Evolutionary conservation across 2,888 invertebrate genomes (phyloP), one percentile per base, ranked within the genome.

Genomic region (Euplagia quadripunctaria): DNA sequence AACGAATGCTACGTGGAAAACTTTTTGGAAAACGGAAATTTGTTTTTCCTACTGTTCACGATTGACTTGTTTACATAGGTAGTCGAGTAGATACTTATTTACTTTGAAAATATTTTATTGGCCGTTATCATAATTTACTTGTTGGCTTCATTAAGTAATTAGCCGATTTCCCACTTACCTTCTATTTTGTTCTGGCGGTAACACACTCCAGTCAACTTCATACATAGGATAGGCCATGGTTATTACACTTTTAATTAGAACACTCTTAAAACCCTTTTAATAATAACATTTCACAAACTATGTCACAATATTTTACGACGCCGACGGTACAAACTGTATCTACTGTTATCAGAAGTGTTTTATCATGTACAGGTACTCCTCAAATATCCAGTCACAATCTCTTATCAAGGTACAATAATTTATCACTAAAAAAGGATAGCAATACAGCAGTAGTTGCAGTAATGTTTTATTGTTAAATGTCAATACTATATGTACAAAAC

Each of bases 101-200:
- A 70, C 72, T 68, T 76, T 74, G 49, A 76, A 63, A 79, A 66
- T 69, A 71, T 70, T 81, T 77, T 61, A 75, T 69, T 64, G 74
- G 51, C 41, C 64, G 67, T 68, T 75, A 78, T 76, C 78, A 77
- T 78, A 75, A 78, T 75, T 49, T 63, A 67, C 70, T 51, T 51
- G n/a, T 73, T 66, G 67, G n/a, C 49, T 70, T 31, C 68, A 70
- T 31, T 73, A 78, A 51, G 71, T 70, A 69, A 66, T 70, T 68
- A 77, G 67, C 16, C 67, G 41, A 64, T 74, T 72, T 78, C 79
- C 74, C 78, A 91, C 92, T 88, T 96, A 98, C 98, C 98, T 97
- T 96, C 98, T 96, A 90, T 98, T 98, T 83, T 98, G 97, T 93
- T 98, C 98, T 75, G 98, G 97, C 79, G 98, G 98, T 86, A 98